A percentile compares a stretch with the other conserved stretches of the same genome.
These are phyloP conservation scores for Orthosia incerta DNA, from an alignment of 2,888 invertebrate genomes.

Conservation along the genomic window DNA sequence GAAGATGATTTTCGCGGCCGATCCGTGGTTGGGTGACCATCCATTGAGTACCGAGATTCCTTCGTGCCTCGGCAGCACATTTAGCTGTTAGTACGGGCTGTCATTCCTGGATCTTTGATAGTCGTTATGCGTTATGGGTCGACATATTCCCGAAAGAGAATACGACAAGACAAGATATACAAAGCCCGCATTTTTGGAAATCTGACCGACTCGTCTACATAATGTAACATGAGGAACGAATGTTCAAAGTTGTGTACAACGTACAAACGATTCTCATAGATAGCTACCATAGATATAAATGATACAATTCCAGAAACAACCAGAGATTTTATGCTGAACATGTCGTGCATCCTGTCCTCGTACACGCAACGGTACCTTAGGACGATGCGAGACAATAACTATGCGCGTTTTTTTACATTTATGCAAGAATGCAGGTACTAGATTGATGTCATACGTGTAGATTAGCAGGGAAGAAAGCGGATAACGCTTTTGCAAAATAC, in stretches of 20 bases:
- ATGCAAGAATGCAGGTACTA: slow-evolving; percentile 25
- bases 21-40: not conserved
- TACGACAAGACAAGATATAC: not conserved
- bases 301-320: slow-evolving; percentile 56
- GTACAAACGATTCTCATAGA: slow-evolving; percentile 28
- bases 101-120: not conserved
- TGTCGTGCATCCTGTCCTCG: slow-evolving; percentile 60
- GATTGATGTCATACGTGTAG: slow-evolving; percentile 14
- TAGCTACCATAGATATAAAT: slow-evolving; percentile 44
- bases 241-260: not conserved
- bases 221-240: not conserved
- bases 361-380: slow-evolving; percentile 59
- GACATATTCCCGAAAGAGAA: too few species aligned
- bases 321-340: slow-evolving; percentile 60
- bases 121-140: not conserved
- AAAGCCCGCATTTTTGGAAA: not conserved
- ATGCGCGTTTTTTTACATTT: slow-evolving; percentile 9
- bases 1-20: not conserved
- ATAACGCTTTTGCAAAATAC: not conserved
- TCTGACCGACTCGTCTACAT: not conserved
- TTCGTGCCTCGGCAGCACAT: not conserved
- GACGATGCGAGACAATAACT: slow-evolving; percentile 40
- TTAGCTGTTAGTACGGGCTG: too few species aligned
- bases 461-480: not conserved
- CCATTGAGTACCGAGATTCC: not conserved